Evolutionary conservation across 2,113 vertebrate species (phyloP).

Genomic region (Oceanites oceanicus): DNA sequence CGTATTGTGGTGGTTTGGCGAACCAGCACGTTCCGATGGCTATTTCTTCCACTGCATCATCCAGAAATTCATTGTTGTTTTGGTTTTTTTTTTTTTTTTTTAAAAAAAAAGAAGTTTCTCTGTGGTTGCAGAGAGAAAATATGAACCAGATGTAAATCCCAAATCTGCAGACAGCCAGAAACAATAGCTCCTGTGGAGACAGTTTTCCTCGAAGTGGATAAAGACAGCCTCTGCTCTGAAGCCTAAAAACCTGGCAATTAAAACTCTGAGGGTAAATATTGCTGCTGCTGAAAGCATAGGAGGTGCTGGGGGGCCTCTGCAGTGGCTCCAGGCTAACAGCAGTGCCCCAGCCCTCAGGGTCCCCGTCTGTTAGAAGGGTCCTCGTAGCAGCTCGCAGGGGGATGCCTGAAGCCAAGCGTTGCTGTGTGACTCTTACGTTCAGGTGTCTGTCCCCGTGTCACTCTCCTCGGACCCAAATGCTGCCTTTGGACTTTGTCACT

Average conservation of each 20-base stretch:
- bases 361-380: accelerated
- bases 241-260: not conserved
- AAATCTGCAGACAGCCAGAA: not conserved
- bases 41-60: not conserved
- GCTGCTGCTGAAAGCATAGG: not conserved
- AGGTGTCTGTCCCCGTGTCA: not conserved
- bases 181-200: not conserved
- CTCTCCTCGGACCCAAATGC: not conserved
- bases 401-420: not conserved
- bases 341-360: not conserved
- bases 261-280: not conserved
- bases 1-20: not conserved
- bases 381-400: accelerated
- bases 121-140: not conserved
- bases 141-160: constrained; percentile 10
- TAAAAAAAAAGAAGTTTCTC: not conserved
- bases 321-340: not conserved
- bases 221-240: not conserved
- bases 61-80: not conserved
- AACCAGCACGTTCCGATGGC: not conserved
- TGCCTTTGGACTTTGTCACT: not conserved
- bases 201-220: not conserved
- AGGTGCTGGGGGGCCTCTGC: not conserved
- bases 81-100: not conserved
- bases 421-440: not conserved